Percentiles rank a stretch among this genome's conserved stretches.
phyloP scores from a whole-genome alignment of 2,113 vertebrate species.

The Dasyornis broadbenti region DNA sequence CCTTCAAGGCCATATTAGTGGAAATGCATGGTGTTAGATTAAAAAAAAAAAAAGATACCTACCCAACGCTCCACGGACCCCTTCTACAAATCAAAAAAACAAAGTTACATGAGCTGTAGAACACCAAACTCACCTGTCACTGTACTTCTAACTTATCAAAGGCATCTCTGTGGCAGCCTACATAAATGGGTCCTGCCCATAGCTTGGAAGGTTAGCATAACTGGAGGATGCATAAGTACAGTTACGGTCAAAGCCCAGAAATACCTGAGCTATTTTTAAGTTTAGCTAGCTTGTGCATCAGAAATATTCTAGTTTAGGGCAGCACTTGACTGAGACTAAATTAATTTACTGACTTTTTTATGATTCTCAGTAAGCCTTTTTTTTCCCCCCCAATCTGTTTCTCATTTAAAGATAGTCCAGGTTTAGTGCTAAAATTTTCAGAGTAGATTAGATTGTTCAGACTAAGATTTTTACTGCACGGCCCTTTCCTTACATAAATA shows the following conservation, averaged over 20 bases:
- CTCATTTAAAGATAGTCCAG: neutral
- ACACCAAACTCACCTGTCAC: conserved; percentile 45
- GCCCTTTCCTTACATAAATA: neutral
- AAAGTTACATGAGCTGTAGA: conserved; percentile 52
- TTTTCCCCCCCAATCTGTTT: neutral
- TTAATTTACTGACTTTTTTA: neutral
- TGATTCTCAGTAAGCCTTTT: neutral
- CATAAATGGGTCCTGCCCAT: neutral
- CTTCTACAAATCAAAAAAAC: conserved; percentile 68
- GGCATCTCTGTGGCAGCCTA: neutral
- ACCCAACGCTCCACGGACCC: conserved; percentile 59
- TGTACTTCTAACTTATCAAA: neutral
- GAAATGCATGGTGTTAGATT: conserved; percentile 10
- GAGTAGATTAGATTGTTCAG: neutral
- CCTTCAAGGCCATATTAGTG: conserved; percentile 32
- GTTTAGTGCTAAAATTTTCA: neutral
- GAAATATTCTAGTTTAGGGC: neutral
- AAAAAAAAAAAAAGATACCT: conserved; percentile 29
- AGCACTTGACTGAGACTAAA: neutral
- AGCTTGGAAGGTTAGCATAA: neutral
- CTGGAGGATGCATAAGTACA: neutral
- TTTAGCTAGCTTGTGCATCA: neutral
- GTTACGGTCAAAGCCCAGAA: neutral
- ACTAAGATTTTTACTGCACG: neutral
- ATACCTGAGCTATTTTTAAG: neutral